phyloP scores from a whole-genome alignment of 1,140 invertebrate species.

The Caerostris darwini region DNA sequence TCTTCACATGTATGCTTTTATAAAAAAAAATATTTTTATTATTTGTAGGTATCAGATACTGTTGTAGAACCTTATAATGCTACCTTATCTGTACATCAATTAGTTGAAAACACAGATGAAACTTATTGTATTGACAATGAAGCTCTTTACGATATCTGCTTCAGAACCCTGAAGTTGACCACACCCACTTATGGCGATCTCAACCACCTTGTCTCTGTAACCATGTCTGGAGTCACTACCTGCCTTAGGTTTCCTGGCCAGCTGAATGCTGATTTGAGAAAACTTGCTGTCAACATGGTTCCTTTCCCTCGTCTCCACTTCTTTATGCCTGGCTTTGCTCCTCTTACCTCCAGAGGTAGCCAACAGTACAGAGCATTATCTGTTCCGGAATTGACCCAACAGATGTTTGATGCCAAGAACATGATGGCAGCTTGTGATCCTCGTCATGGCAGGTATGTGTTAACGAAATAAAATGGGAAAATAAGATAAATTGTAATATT shows the following conservation, averaged over 20 bases:
- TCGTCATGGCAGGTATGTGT: conserved; percentile 84
- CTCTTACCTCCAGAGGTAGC: conserved; percentile 84
- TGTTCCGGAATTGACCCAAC: conserved; percentile 85
- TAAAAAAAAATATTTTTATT: not conserved
- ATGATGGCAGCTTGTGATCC: conserved; percentile 90
- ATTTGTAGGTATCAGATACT: conserved; percentile 84
- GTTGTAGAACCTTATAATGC: conserved; percentile 85
- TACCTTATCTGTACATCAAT: conserved; percentile 88
- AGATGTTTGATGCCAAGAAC: conserved; percentile 88
- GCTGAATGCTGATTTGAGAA: conserved; percentile 91
- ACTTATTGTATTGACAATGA: conserved; percentile 87
- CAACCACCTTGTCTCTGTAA: conserved; percentile 85
- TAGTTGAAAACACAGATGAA: conserved; percentile 89
- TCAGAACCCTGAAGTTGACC: conserved; percentile 92
- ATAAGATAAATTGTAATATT: no score
- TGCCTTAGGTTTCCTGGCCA: conserved; percentile 91
- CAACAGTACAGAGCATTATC: conserved; percentile 84
- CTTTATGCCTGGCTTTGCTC: conserved; percentile 91
- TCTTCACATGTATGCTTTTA: no score
- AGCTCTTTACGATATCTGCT: conserved; percentile 95
- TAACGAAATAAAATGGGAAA: no score
- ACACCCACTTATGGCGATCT: conserved; percentile 85
- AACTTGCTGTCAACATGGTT: conserved; percentile 92
- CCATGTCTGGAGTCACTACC: conserved; percentile 90
- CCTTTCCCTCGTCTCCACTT: conserved; percentile 90